A percentile compares a stretch with the other conserved stretches of the same genome.
Evolutionary conservation across 2,113 vertebrate genomes (phyloP).

Genomic region (Synodontis membranacea): DNA sequence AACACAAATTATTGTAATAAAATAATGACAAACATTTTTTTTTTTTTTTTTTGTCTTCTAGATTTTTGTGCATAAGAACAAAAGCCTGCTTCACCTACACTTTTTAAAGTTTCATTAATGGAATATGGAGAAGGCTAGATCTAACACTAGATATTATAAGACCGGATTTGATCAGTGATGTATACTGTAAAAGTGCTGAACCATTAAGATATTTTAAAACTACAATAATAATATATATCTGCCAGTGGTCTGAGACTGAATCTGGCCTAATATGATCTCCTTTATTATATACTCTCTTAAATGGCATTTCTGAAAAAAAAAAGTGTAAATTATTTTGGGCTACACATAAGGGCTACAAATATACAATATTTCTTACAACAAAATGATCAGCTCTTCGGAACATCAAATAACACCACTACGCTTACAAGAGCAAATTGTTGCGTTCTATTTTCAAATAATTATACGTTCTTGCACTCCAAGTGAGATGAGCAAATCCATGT

Average conservation of each 20-base stretch:
- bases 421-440: neutral
- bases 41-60: neutral
- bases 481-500: constrained; percentile 1
- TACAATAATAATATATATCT: neutral
- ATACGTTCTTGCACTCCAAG: neutral
- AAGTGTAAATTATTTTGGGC: neutral
- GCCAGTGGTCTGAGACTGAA: neutral
- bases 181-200: neutral
- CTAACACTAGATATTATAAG: neutral
- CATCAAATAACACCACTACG: too few species aligned
- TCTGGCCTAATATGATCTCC: neutral
- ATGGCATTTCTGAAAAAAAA: neutral
- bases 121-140: neutral
- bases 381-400: neutral
- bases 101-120: neutral
- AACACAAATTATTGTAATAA: neutral
- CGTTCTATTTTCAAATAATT: neutral
- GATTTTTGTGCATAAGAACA: neutral
- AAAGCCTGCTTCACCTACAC: neutral
- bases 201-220: neutral
- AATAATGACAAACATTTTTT: neutral
- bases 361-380: neutral
- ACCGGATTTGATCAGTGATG: neutral
- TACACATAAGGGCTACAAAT: neutral
- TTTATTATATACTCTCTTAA: too few species aligned